A percentile compares a stretch with the other conserved stretches of the same genome.
Evolutionary conservation across 2,888 invertebrate genomes (phyloP).

Genomic region (Trisateles emortualis): DNA sequence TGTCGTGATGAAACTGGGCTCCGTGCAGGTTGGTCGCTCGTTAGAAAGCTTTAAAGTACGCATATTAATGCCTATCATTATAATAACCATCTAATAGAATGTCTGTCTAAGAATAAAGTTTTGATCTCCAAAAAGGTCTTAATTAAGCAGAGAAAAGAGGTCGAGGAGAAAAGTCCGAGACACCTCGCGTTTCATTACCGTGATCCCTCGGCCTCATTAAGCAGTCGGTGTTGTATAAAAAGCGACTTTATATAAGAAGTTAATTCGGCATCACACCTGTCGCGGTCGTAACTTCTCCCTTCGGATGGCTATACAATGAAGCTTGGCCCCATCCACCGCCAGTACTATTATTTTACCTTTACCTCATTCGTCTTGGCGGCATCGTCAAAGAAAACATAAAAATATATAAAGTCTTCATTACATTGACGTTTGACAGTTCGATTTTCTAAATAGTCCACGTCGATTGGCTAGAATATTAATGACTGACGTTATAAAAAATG

Average conservation of each 20-base stretch:
- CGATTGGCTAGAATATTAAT: conserved; percentile 67
- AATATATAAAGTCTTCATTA: conserved; percentile 79
- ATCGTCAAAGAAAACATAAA: conserved; percentile 77
- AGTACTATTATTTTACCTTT: conserved; percentile 74
- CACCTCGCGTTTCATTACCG: conserved; percentile 75
- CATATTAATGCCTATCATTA: conserved; percentile 50
- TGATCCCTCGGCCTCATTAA: conserved; percentile 79
- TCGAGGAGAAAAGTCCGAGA: conserved; percentile 69
- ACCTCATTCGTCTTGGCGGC: conserved; percentile 74
- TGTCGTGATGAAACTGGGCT: conserved; percentile 49
- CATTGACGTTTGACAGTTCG: conserved; percentile 78
- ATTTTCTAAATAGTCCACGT: conserved; percentile 67
- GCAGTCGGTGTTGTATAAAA: conserved; percentile 80
- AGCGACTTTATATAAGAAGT: conserved; percentile 83
- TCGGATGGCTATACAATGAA: conserved; percentile 81
- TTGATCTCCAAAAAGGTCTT: conserved; percentile 69
- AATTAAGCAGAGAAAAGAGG: conserved; percentile 70
- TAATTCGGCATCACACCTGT: conserved; percentile 86
- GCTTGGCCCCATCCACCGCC: conserved; percentile 67
- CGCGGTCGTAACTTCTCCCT: conserved; percentile 82
- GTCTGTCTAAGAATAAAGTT: conserved; percentile 56
- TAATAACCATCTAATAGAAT: conserved; percentile 47
- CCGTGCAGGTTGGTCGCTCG: conserved; percentile 70
- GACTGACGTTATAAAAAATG: conserved; percentile 52
- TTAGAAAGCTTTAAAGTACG: conserved; percentile 52